These are phyloP conservation scores for Drosophila sechellia DNA, from an alignment of 1,140 invertebrate species.

Conservation along the genomic window DNA sequence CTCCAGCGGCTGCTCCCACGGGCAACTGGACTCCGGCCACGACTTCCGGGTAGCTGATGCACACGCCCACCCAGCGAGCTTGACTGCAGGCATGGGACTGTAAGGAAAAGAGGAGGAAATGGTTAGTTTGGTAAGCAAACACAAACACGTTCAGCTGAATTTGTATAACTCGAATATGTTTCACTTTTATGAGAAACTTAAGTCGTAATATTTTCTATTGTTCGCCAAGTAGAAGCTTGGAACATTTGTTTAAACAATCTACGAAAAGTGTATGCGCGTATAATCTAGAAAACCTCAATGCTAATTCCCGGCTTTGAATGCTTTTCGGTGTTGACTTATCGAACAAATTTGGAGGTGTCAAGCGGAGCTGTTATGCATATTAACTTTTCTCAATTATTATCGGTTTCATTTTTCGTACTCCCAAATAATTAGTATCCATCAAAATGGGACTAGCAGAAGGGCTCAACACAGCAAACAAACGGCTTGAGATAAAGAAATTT, in stretches of 20 bases:
- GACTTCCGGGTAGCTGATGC: slow-evolving; percentile 85
- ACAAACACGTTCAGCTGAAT: neutral
- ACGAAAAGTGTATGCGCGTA: slow-evolving; percentile 3
- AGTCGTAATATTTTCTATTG: slow-evolving; percentile 8
- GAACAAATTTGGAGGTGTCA: slow-evolving; percentile 18
- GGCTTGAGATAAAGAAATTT: slow-evolving; percentile 1
- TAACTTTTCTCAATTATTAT: slow-evolving; percentile 31
- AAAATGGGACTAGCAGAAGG: slow-evolving; percentile 11
- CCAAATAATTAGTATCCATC: slow-evolving; percentile 34
- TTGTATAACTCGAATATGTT: slow-evolving; percentile 5
- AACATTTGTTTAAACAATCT: slow-evolving; percentile 31
- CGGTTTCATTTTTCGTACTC: slow-evolving; percentile 17
- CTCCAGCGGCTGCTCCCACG: slow-evolving; percentile 36
- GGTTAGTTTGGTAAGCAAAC: slow-evolving; percentile 11
- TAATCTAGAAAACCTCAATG: slow-evolving; percentile 12
- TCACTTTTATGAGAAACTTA: neutral
- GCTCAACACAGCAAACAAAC: slow-evolving; percentile 17
- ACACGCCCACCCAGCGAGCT: slow-evolving; percentile 90
- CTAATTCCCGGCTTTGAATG: slow-evolving; percentile 12
- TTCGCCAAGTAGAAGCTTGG: neutral
- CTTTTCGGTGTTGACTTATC: slow-evolving; percentile 30
- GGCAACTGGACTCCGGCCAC: slow-evolving; percentile 77
- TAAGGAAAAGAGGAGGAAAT: slow-evolving; percentile 72
- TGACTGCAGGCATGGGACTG: slow-evolving; percentile 91
- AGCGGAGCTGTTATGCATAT: slow-evolving; percentile 32